phyloP scores from a whole-genome alignment of 2,888 invertebrate genomes.

The Caenorhabditis sulstoni region DNA sequence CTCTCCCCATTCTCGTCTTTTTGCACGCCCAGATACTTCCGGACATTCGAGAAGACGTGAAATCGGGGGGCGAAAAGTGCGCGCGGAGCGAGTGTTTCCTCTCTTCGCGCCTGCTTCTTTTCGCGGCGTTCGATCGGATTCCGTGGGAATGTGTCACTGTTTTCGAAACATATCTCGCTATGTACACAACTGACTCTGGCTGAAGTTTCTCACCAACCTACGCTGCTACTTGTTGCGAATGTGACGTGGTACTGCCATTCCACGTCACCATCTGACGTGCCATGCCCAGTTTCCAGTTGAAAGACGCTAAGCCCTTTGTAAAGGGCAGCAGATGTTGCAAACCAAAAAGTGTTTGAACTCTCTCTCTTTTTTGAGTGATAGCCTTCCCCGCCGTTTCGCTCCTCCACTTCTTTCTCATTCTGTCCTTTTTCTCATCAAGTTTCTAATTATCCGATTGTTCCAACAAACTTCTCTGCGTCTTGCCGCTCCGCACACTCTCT shows the following conservation, averaged over 20 bases:
- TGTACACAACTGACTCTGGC: no score
- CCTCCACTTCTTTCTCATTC: neutral
- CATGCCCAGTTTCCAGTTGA: no score
- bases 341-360: no score
- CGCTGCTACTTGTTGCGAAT: no score
- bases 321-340: no score
- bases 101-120: neutral
- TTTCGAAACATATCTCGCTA: no score
- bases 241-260: no score
- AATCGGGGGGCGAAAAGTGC: neutral
- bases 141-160: neutral
- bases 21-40: slow-evolving; percentile 19
- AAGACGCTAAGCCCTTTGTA: no score
- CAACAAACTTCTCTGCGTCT: slow-evolving; percentile 26
- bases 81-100: neutral
- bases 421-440: slow-evolving; percentile 22
- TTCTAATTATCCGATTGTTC: slow-evolving; percentile 44
- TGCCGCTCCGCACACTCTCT: neutral
- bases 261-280: no score
- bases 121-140: neutral
- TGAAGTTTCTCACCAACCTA: no score
- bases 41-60: slow-evolving; percentile 11
- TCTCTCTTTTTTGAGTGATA: no score
- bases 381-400: neutral
- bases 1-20: neutral